A percentile compares a stretch with the other conserved stretches of the same genome.
Conservation (phyloP, 2,797 vertebrate genomes). For the Discoglossus pictus region DNA sequence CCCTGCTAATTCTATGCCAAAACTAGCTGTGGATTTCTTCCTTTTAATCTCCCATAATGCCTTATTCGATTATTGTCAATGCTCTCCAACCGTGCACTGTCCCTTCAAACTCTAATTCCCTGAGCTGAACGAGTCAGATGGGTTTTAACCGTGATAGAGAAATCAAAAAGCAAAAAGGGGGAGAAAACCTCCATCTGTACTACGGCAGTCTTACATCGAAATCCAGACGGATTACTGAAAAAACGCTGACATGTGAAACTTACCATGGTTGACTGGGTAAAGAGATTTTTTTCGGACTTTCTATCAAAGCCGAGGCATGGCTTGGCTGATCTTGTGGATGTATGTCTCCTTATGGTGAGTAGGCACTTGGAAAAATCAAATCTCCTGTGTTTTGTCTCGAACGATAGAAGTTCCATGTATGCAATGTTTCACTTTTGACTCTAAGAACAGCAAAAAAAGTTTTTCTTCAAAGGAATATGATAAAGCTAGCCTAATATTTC, state of each 20-base stretch:
- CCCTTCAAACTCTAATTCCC: constrained; percentile 78
- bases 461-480: too few relatives aligned
- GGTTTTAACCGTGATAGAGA: constrained; percentile 71
- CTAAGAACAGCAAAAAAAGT: too few relatives aligned
- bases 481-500: constrained; percentile 27
- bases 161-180: constrained; percentile 68
- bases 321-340: constrained; percentile 77
- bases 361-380: constrained; percentile 5
- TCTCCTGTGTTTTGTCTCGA: too few relatives aligned
- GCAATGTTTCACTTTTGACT: too few relatives aligned
- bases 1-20: constrained; percentile 77
- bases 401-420: constrained; percentile 7
- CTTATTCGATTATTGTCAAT: constrained; percentile 80
- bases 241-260: constrained; percentile 68
- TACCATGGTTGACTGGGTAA: constrained; percentile 70
- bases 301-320: constrained; percentile 73
- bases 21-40: constrained; percentile 76
- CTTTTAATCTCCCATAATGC: constrained; percentile 78
- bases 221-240: constrained; percentile 35
- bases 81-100: constrained; percentile 73
- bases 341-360: constrained; percentile 83
- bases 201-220: constrained; percentile 55
- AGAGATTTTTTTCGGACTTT: constrained; percentile 59
- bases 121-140: constrained; percentile 67
- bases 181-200: constrained; percentile 63